A percentile compares a stretch with the other conserved stretches of the same genome.
These are phyloP conservation scores for Sepioteuthis lessoniana DNA, from an alignment of 2,888 invertebrate species.

Conservation along the genomic window DNA sequence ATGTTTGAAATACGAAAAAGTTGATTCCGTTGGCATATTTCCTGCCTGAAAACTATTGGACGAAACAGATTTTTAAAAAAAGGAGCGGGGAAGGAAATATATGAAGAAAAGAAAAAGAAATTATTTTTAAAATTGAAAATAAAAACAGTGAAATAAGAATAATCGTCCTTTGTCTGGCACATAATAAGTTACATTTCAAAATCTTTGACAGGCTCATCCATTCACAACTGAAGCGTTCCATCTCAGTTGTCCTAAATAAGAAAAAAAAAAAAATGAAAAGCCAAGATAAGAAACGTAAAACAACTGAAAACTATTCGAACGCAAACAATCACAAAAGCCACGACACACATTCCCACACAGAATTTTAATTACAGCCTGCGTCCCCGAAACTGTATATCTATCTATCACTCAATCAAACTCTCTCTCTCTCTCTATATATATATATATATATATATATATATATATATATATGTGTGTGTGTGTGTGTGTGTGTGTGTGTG, in stretches of 20 bases:
- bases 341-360: background rate
- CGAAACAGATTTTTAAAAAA: background rate
- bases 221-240: background rate
- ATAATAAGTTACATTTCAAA: background rate
- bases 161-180: background rate
- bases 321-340: background rate
- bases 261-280: no score
- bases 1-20: background rate
- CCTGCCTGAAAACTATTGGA: background rate
- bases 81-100: background rate
- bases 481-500: no score
- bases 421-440: no score
- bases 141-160: background rate
- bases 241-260: background rate
- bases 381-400: no score
- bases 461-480: no score
- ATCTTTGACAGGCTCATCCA: slow-evolving; percentile 9
- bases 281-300: background rate
- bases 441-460: no score
- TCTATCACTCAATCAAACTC: no score
- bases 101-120: background rate
- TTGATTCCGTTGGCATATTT: background rate
- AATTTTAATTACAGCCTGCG: background rate
- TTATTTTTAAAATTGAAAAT: background rate
- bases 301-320: background rate